These are phyloP conservation scores for Xanthorhoe designata DNA, from an alignment of 2,888 invertebrate genomes.

Conservation along the genomic window DNA sequence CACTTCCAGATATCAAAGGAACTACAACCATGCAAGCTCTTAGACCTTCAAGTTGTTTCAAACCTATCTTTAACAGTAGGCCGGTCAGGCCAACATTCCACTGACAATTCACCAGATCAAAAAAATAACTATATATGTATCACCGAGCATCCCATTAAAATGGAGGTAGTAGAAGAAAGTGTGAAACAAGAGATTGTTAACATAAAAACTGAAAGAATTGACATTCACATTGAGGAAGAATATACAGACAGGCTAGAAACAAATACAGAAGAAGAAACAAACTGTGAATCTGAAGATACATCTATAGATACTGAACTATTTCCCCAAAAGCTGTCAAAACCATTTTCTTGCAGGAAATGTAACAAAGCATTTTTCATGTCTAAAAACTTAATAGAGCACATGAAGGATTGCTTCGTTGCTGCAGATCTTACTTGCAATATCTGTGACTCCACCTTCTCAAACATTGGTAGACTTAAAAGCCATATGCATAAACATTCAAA, in stretches of 20 bases:
- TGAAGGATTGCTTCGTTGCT: background rate
- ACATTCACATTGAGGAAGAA: background rate
- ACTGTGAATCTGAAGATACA: background rate
- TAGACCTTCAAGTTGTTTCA: slow-evolving; percentile 2
- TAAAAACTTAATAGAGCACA: background rate
- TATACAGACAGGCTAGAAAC: background rate
- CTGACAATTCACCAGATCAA: background rate
- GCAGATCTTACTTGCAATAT: background rate
- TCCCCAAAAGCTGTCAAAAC: background rate
- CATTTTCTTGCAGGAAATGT: background rate
- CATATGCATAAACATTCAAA: background rate
- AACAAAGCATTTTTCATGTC: background rate
- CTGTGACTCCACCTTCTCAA: background rate
- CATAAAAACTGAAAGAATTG: background rate
- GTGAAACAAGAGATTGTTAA: background rate
- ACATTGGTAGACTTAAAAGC: background rate
- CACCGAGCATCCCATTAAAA: background rate
- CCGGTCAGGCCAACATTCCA: background rate
- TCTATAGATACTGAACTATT: background rate
- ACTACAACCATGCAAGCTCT: background rate
- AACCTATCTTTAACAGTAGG: slow-evolving; percentile 10
- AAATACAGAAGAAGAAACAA: background rate
- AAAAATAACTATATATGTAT: slow-evolving; percentile 10
- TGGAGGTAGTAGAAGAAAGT: background rate
- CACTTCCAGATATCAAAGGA: slow-evolving; percentile 4